Conservation (phyloP, 2,797 vertebrate species). For the Pseudopleuronectes americanus region DNA sequence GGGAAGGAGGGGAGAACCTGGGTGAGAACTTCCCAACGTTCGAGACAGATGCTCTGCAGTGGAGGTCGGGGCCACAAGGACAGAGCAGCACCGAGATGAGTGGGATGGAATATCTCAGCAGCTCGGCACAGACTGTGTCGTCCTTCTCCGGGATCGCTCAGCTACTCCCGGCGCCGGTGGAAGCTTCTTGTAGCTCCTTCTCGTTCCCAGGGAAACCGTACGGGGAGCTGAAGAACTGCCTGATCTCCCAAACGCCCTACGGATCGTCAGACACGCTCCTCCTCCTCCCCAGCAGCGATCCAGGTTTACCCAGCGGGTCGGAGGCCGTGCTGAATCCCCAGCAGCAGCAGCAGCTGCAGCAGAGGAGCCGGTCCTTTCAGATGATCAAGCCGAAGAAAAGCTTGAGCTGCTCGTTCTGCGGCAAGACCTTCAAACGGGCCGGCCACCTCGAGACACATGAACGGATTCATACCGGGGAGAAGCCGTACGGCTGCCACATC, state of each 20-base stretch:
- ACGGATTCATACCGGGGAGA: slow-evolving; percentile 80
- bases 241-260: slow-evolving; percentile 34
- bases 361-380: slow-evolving; percentile 35
- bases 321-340: slow-evolving; percentile 21
- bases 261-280: slow-evolving; percentile 33
- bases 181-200: slow-evolving; percentile 60
- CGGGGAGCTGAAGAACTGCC: slow-evolving; percentile 30
- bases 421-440: slow-evolving; percentile 73
- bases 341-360: neutral
- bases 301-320: neutral
- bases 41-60: slow-evolving; percentile 49
- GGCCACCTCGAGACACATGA: slow-evolving; percentile 77
- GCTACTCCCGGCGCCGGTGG: slow-evolving; percentile 36
- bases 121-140: slow-evolving; percentile 30
- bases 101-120: slow-evolving; percentile 33
- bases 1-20: slow-evolving; percentile 18
- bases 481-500: slow-evolving; percentile 77
- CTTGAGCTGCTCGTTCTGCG: slow-evolving; percentile 76
- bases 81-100: slow-evolving; percentile 43
- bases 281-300: slow-evolving; percentile 11
- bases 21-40: slow-evolving; percentile 22
- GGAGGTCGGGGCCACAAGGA: slow-evolving; percentile 51
- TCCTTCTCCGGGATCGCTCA: slow-evolving; percentile 42
- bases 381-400: slow-evolving; percentile 68
- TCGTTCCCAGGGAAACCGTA: slow-evolving; percentile 58